Evolutionary conservation across 2,888 invertebrate species (phyloP).

Genomic region (Pseudococcus jackbeardsleyi): DNA sequence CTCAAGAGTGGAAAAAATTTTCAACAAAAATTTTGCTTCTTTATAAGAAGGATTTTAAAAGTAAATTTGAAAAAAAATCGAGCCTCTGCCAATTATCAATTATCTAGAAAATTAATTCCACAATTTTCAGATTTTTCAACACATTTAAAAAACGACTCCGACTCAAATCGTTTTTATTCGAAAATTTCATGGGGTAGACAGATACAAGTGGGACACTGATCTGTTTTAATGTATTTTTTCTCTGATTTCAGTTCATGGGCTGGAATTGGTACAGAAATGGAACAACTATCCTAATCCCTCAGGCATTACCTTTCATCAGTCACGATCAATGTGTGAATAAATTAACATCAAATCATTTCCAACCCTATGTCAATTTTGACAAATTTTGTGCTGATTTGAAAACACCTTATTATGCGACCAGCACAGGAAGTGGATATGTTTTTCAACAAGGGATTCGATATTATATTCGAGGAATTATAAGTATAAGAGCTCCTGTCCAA

Average conservation of each 20-base stretch:
- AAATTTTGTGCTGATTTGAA: conserved; percentile 67
- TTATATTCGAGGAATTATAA: background rate
- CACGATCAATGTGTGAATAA: conserved; percentile 65
- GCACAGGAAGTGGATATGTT: background rate
- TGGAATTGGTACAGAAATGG: conserved; percentile 64
- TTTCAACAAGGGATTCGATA: background rate
- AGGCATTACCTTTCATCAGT: conserved; percentile 66
- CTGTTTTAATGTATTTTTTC: background rate
- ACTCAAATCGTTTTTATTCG: too few species aligned
- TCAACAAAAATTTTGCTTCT: too few species aligned
- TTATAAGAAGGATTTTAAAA: too few species aligned
- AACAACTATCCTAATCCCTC: conserved; percentile 66
- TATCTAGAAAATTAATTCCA: too few species aligned
- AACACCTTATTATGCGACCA: conserved; percentile 35
- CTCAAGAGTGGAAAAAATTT: too few species aligned
- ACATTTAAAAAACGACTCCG: too few species aligned
- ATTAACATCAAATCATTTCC: conserved; percentile 64
- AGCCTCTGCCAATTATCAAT: too few species aligned
- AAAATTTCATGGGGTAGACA: too few species aligned
- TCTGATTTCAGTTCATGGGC: conserved; percentile 66
- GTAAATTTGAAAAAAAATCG: too few species aligned
- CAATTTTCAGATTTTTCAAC: too few species aligned
- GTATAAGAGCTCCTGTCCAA: background rate
- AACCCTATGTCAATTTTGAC: conserved; percentile 66
- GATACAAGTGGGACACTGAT: too few species aligned